These are phyloP conservation scores for Cosmia trapezina DNA, from an alignment of 2,888 invertebrate species.

Conservation along the genomic window DNA sequence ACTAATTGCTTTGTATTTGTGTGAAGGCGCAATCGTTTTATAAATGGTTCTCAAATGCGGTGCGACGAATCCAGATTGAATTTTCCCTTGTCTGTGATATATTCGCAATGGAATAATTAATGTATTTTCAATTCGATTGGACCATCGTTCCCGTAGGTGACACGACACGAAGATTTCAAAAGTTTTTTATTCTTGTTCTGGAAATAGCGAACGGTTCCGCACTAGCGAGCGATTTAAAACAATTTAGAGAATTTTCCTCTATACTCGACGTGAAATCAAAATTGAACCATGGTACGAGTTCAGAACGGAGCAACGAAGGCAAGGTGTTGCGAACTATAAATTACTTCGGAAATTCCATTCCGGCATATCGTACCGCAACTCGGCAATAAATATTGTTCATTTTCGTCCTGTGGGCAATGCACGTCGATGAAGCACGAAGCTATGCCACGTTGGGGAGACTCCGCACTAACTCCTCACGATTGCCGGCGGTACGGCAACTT, in stretches of 20 bases:
- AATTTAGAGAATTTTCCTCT: slow-evolving; percentile 57
- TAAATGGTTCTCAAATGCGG: slow-evolving; percentile 71
- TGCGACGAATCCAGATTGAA: slow-evolving; percentile 70
- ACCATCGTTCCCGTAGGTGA: slow-evolving; percentile 45
- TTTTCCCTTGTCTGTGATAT: slow-evolving; percentile 67
- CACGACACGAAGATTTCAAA: slow-evolving; percentile 17
- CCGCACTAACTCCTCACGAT: slow-evolving; percentile 65
- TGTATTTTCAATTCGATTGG: slow-evolving; percentile 65
- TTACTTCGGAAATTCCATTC: slow-evolving; percentile 85
- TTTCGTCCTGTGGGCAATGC: slow-evolving; percentile 84
- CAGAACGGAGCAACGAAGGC: slow-evolving; percentile 67
- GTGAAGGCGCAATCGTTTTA: slow-evolving; percentile 78
- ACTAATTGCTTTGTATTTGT: slow-evolving; percentile 87
- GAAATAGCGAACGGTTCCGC: slow-evolving; percentile 14
- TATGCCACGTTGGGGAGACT: slow-evolving; percentile 65
- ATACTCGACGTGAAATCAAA: slow-evolving; percentile 60
- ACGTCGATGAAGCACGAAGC: slow-evolving; percentile 77
- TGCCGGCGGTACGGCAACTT: slow-evolving; percentile 62
- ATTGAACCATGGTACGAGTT: slow-evolving; percentile 62
- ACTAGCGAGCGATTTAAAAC: slow-evolving; percentile 30
- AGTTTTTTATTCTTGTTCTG: slow-evolving; percentile 25
- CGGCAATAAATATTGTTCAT: slow-evolving; percentile 87
- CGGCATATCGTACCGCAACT: slow-evolving; percentile 81
- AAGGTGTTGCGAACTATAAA: slow-evolving; percentile 86
- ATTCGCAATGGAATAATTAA: slow-evolving; percentile 68